Evolutionary conservation across 2,797 vertebrate genomes (phyloP).

Genomic region (Crax fasciolata): DNA sequence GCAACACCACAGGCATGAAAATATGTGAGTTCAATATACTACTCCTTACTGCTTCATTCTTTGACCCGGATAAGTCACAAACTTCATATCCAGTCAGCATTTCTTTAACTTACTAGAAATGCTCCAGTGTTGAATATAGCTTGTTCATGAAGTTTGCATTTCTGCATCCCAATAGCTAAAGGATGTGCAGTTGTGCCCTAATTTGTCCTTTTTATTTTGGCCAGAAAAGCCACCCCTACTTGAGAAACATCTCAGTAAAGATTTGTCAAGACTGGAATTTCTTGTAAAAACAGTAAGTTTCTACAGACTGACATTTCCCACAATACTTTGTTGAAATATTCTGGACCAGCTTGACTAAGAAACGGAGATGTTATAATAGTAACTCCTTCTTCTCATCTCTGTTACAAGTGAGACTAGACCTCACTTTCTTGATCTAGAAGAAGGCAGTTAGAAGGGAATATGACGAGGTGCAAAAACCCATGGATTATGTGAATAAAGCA

Average conservation of each 20-base stretch:
- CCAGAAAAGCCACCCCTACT: neutral
- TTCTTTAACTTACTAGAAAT: neutral
- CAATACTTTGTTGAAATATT: neutral
- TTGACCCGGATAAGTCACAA: neutral
- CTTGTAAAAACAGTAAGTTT: neutral
- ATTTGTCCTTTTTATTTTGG: neutral
- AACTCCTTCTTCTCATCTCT: neutral
- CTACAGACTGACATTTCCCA: neutral
- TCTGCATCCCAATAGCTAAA: neutral
- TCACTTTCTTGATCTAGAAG: neutral
- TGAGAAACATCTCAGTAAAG: neutral
- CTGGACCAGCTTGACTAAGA: neutral
- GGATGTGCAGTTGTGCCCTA: neutral
- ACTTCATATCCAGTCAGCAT: neutral
- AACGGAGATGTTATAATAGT: neutral
- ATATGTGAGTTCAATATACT: neutral
- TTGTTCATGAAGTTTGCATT: rapidly evolving
- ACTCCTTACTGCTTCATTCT: neutral
- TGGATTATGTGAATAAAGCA: neutral
- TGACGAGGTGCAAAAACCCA: neutral
- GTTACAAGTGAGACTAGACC: neutral
- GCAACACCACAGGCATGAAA: neutral
- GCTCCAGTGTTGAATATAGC: neutral
- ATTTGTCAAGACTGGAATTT: neutral
- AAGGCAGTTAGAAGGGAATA: neutral